These are phyloP conservation scores for Mermis nigrescens DNA, from an alignment of 2,888 invertebrate species.

Conservation along the genomic window DNA sequence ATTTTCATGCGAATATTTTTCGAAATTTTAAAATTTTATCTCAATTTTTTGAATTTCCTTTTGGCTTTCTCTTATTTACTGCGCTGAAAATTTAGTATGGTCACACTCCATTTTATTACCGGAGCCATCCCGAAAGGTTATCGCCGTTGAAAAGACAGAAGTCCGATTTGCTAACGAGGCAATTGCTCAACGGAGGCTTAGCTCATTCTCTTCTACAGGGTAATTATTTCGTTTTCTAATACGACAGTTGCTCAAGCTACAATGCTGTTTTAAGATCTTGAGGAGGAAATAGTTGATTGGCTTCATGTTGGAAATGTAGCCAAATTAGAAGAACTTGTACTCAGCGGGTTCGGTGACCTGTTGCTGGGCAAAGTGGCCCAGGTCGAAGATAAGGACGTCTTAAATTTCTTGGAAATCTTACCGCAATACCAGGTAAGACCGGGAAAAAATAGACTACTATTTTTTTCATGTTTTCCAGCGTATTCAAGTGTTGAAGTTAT, in stretches of 20 bases:
- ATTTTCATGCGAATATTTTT: too few relatives aligned
- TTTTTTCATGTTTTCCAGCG: too few relatives aligned
- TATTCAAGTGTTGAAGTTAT: too few relatives aligned
- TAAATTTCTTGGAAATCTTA: slow-evolving; percentile 68
- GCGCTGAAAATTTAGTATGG: slow-evolving; percentile 43
- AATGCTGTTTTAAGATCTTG: slow-evolving; percentile 22
- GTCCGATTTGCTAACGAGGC: slow-evolving; percentile 24
- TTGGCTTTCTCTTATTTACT: not conserved
- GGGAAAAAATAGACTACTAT: too few relatives aligned
- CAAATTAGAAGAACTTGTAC: slow-evolving; percentile 63
- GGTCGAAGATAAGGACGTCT: slow-evolving; percentile 35
- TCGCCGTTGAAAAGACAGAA: slow-evolving; percentile 38
- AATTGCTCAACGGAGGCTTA: slow-evolving; percentile 29
- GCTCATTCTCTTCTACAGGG: slow-evolving; percentile 28
- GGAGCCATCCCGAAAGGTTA: slow-evolving; percentile 49
- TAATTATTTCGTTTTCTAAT: slow-evolving; percentile 5
- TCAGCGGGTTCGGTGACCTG: slow-evolving; percentile 67
- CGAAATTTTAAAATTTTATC: too few relatives aligned
- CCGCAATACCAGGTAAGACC: slow-evolving; percentile 46
- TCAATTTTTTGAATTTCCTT: too few relatives aligned
- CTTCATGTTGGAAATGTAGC: slow-evolving; percentile 56
- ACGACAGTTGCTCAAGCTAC: not conserved
- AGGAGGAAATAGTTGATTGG: slow-evolving; percentile 35
- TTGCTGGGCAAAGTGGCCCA: slow-evolving; percentile 48
- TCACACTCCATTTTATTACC: slow-evolving; percentile 58